Conservation (phyloP, 2,113 vertebrate species). For the Turnix velox region DNA sequence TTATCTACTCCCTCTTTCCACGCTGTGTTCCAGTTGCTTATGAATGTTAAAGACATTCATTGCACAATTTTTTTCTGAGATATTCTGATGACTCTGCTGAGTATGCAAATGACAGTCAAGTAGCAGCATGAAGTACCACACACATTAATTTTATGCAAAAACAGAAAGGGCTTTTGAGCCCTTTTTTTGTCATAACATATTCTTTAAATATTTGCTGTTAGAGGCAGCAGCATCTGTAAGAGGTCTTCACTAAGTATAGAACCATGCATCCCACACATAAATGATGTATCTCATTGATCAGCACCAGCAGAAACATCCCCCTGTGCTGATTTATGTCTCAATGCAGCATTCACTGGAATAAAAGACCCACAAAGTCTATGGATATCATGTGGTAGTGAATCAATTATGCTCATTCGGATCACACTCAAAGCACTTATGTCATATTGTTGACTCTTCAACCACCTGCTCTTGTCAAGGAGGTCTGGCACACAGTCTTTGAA, state of each 20-base stretch:
- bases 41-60: background rate
- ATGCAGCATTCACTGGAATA: background rate
- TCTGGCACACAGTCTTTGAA: slow-evolving; percentile 15
- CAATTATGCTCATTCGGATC: slow-evolving; percentile 23
- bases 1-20: background rate
- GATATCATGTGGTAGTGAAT: slow-evolving; percentile 35
- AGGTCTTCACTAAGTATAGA: background rate
- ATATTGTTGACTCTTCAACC: slow-evolving; percentile 51
- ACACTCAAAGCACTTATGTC: slow-evolving; percentile 39
- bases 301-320: background rate
- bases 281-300: background rate
- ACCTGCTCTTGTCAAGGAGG: slow-evolving; percentile 52
- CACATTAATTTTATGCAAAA: background rate
- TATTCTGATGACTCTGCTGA: background rate
- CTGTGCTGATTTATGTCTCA: slow-evolving; percentile 10
- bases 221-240: background rate
- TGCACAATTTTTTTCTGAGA: background rate
- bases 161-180: background rate
- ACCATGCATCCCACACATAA: background rate
- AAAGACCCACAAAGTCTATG: background rate
- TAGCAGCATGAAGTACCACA: background rate
- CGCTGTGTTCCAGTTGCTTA: background rate
- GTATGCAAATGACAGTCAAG: background rate
- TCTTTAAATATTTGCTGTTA: background rate
- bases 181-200: background rate